A percentile compares a stretch with the other conserved stretches of the same genome.
Evolutionary conservation across 2,113 vertebrate genomes (phyloP).

Genomic region (Apistogramma diplotaenia): DNA sequence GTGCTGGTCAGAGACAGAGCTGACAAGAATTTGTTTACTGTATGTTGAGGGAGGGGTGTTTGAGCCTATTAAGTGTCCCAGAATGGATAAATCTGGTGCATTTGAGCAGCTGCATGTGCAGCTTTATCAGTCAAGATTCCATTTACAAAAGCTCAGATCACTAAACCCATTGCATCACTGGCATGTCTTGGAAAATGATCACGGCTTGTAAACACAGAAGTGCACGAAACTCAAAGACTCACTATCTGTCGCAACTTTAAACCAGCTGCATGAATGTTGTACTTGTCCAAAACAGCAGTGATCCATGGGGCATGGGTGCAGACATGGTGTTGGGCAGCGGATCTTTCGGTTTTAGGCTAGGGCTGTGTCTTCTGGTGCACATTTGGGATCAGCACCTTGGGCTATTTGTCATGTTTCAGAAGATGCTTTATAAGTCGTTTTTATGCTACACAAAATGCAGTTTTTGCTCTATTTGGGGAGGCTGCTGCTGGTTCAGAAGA

Average conservation of each 20-base stretch:
- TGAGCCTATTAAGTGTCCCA: conserved; percentile 24
- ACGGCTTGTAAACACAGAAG: conserved; percentile 13
- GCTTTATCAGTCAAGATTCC: conserved; percentile 33
- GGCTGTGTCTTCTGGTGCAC: not conserved
- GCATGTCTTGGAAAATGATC: conserved; percentile 25
- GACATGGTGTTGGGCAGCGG: no score
- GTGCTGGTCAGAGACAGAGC: conserved; percentile 27
- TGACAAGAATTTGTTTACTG: not conserved
- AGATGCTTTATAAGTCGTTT: not conserved
- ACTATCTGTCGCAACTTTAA: not conserved
- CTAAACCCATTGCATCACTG: conserved; percentile 6
- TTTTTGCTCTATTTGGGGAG: not conserved
- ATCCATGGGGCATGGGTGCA: no score
- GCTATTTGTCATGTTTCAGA: not conserved
- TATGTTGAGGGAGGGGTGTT: conserved; percentile 26
- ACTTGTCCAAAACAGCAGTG: not conserved
- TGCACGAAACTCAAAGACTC: conserved; percentile 14
- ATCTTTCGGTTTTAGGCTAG: not conserved
- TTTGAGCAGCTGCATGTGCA: conserved; percentile 22
- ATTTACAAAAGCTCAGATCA: conserved; percentile 33
- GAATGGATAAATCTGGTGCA: conserved; percentile 38
- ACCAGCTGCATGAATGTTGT: not conserved
- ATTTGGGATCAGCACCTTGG: not conserved
- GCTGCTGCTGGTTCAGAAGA: not conserved
- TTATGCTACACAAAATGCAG: not conserved